Base-by-base conservation (phyloP, 2,113 vertebrate species). In the Vireo altiloquus region DNA sequence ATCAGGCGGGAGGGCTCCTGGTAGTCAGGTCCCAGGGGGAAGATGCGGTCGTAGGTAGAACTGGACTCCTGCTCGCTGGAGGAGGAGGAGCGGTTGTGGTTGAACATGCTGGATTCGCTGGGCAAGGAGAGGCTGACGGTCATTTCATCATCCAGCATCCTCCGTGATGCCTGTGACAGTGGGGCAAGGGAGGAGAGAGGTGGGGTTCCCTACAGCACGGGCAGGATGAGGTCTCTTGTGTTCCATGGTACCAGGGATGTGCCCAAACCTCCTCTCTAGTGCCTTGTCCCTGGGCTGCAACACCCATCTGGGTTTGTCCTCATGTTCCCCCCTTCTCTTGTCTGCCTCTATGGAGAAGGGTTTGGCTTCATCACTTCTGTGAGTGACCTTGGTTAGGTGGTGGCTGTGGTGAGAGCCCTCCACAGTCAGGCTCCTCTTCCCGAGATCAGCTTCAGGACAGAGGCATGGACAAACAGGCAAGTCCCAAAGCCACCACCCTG, bases 41-140 rank as follows among this genome's bases (percentile, higher is more conserved):
- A 99, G 95, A 99, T 99, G 92, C 99, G 98, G 90, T 99, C 99
- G 0, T 99, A 99, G 25, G 99, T 99, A 63, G 99, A 99, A 94
- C 97, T 99, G 95, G 98, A 98, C 78, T 98, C 99, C 35, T 97
- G 98, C 53, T 99, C 99, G 1, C 98, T 99, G 77, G 99, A 98
- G 21, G 98, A 97, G 13, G 99, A 98, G 37, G 99, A 99, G 87
- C 82, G 98, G 94, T 98, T 98, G 96, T 98, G 98, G 77, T 98
- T 98, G 97, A 98, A 99, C 97, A 98, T 98, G 95, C 99, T 99
- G 90, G 98, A 98, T 91, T 98, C 98, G 2, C 99, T 99, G 89
- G 99, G 99, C 85, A 98, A 92, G 15, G 99, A 99, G 14, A 99
- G 98, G 91, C 98, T 99, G n/a, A 99, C 99, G 0, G 98, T 99